Evolutionary conservation across 2,797 vertebrate genomes (phyloP).

Genomic region (Sebastolobus alascanus): DNA sequence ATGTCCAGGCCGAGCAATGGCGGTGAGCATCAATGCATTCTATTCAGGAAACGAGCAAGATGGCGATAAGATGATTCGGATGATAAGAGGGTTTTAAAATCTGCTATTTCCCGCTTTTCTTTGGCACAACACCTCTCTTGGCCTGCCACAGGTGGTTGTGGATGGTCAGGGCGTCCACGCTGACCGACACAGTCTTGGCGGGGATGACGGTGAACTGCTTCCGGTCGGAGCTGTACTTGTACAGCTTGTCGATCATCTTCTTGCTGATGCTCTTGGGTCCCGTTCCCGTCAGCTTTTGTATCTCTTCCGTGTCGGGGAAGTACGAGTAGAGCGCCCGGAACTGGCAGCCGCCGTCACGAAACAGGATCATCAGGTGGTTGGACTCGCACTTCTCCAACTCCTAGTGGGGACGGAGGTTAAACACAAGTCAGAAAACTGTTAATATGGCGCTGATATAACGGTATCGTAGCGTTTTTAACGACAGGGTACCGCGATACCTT

Average conservation of each 20-base stretch:
- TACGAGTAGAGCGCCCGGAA: slow-evolving; percentile 97
- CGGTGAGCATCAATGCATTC: slow-evolving; percentile 56
- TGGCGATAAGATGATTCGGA: slow-evolving; percentile 43
- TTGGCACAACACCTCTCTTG: slow-evolving; percentile 91
- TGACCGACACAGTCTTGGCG: slow-evolving; percentile 97
- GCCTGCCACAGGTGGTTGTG: slow-evolving; percentile 98
- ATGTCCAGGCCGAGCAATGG: slow-evolving; percentile 47
- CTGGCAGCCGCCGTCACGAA: slow-evolving; percentile 96
- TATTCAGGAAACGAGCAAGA: slow-evolving; percentile 65
- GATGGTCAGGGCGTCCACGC: slow-evolving; percentile 96
- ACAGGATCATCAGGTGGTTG: slow-evolving; percentile 98
- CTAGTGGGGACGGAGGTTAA: slow-evolving; percentile 71
- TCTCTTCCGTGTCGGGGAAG: slow-evolving; percentile 95
- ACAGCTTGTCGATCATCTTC: slow-evolving; percentile 99
- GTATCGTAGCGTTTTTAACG: no score
- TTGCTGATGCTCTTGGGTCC: slow-evolving; percentile 96
- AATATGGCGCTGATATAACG: background rate
- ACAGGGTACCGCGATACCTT: background rate
- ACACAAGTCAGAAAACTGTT: background rate
- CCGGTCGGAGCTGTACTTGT: slow-evolving; percentile 97
- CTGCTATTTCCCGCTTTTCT: slow-evolving; percentile 92
- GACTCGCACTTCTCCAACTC: slow-evolving; percentile 96
- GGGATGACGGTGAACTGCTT: slow-evolving; percentile 98
- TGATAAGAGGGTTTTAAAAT: background rate
- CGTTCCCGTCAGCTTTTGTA: slow-evolving; percentile 94